Evolutionary conservation across 92 coral and sea anemone species (phyloP).

Genomic region (Ricordea florida): DNA sequence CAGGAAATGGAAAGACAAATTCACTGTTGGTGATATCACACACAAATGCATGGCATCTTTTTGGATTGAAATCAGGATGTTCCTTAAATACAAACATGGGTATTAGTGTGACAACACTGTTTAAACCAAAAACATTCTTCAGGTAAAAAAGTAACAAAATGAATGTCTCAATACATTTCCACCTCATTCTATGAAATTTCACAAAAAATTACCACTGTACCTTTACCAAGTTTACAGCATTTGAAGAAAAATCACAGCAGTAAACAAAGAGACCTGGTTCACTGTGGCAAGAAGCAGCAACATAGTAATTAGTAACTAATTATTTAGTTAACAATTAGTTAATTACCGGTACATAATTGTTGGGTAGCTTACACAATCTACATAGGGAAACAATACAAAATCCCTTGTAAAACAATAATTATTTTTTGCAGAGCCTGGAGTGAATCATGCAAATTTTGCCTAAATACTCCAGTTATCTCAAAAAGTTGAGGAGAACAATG

Average conservation of each 20-base stretch:
- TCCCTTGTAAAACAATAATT: background rate
- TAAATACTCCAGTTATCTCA: too few species aligned
- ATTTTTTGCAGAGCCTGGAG: too few species aligned
- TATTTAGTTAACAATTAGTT: too few species aligned
- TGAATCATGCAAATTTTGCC: too few species aligned
- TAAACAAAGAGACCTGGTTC: conserved; percentile 89
- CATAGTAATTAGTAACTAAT: background rate
- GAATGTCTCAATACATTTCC: background rate
- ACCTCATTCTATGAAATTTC: too few species aligned
- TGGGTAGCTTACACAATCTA: too few species aligned
- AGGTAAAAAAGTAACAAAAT: background rate
- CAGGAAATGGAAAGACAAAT: conserved; percentile 85
- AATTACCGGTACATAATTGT: too few species aligned
- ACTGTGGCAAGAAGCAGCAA: conserved; percentile 33
- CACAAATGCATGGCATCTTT: conserved; percentile 94
- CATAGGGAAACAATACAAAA: background rate
- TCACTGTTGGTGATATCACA: conserved; percentile 85
- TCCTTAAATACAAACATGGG: conserved; percentile 37
- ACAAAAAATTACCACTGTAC: too few species aligned
- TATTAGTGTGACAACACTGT: background rate
- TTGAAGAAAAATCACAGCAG: conserved; percentile 96
- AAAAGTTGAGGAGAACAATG: too few species aligned
- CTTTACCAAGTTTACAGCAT: conserved; percentile 94
- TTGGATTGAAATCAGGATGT: conserved; percentile 75
- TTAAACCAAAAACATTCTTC: too few species aligned